Percentiles rank a stretch among this genome's conserved stretches.
phyloP scores from a whole-genome alignment of 1,140 invertebrate species.

The Teleopsis dalmanni region DNA sequence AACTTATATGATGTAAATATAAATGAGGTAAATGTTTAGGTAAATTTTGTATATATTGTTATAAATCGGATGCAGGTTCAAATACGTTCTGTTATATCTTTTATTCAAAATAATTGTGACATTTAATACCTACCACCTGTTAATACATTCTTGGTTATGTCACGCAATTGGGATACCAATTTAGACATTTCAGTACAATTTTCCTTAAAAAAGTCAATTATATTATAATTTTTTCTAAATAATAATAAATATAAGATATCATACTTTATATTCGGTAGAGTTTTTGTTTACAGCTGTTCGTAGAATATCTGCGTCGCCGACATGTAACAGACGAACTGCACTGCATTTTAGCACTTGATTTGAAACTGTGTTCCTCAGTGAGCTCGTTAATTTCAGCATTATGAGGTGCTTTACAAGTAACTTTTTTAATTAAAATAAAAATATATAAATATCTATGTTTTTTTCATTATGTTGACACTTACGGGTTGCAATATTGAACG shows the following conservation, averaged over 20 bases:
- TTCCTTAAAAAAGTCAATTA: conserved; percentile 50
- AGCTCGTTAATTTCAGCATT: conserved; percentile 33
- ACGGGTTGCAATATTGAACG: no score
- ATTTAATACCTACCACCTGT: no score
- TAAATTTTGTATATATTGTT: no score
- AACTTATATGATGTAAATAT: no score
- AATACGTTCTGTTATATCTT: no score
- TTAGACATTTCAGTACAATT: conserved; percentile 72
- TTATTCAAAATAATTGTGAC: no score
- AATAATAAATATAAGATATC: neutral
- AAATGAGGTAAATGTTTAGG: no score
- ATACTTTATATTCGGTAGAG: conserved; percentile 42
- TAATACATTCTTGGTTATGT: conserved; percentile 60
- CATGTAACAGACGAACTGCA: conserved; percentile 29
- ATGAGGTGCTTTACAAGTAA: no score
- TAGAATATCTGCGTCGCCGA: conserved; percentile 41
- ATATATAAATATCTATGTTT: neutral
- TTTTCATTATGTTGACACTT: no score
- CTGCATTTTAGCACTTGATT: conserved; percentile 17
- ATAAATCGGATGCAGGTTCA: no score
- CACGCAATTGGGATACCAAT: conserved; percentile 63
- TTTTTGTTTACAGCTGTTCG: conserved; percentile 42
- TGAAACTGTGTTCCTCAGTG: no score
- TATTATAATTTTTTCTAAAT: neutral
- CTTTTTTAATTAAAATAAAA: conserved; percentile 1